Evolutionary conservation across 2,797 vertebrate genomes (phyloP).

Genomic region (Pangasius sanitwongsei): DNA sequence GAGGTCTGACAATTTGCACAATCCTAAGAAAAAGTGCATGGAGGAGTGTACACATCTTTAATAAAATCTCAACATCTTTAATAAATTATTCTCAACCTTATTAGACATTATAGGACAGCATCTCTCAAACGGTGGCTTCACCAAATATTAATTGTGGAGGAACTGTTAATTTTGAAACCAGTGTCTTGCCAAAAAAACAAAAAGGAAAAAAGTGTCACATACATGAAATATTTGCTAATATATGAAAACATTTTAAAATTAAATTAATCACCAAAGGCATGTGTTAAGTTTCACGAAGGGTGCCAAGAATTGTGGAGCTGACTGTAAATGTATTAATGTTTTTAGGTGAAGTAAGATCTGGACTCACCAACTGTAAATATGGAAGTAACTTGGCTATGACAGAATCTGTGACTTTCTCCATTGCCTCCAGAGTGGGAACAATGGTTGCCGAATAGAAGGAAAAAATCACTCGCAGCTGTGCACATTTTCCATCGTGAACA

Average conservation of each 20-base stretch:
- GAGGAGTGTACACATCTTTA: background rate
- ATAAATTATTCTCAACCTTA: background rate
- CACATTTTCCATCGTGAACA: slow-evolving; percentile 62
- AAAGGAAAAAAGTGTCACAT: too few relatives aligned
- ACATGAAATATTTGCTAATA: background rate
- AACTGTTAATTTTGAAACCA: too few relatives aligned
- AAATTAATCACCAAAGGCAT: background rate
- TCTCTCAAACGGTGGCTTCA: too few relatives aligned
- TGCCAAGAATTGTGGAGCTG: background rate
- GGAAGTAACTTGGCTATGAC: slow-evolving; percentile 88
- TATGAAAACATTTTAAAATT: too few relatives aligned
- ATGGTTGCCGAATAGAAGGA: slow-evolving; percentile 91
- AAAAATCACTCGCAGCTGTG: slow-evolving; percentile 89
- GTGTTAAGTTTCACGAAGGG: background rate
- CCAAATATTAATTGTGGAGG: too few relatives aligned
- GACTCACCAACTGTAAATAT: slow-evolving; percentile 88
- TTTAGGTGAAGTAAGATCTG: background rate
- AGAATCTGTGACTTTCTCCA: slow-evolving; percentile 76
- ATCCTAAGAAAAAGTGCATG: background rate
- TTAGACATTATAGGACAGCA: too few relatives aligned
- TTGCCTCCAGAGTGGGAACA: slow-evolving; percentile 80
- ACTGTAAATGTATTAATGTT: background rate
- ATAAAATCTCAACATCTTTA: background rate
- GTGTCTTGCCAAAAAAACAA: too few relatives aligned
- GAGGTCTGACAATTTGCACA: background rate